phyloP scores from a whole-genome alignment of 2,113 vertebrate genomes.

The Passer domesticus region DNA sequence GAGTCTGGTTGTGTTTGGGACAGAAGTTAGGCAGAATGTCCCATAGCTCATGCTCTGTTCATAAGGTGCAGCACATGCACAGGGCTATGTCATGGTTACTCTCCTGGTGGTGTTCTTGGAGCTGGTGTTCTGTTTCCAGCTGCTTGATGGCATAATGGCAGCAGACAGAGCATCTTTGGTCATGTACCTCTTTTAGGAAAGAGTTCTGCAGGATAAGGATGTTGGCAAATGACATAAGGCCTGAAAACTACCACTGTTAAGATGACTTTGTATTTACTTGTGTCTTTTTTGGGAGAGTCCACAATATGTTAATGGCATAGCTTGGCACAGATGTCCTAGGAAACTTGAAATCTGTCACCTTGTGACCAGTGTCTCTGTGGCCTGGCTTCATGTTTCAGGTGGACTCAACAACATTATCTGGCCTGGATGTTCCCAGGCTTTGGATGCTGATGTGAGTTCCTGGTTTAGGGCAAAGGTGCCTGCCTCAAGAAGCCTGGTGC shows the following conservation, averaged over 20 bases:
- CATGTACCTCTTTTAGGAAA: not conserved
- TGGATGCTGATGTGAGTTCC: not conserved
- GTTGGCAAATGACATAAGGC: not conserved
- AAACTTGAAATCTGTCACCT: not conserved
- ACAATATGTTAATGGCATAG: accelerated
- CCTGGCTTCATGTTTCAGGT: not conserved
- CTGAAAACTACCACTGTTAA: not conserved
- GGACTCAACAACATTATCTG: not conserved
- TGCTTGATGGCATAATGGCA: not conserved
- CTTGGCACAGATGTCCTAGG: not conserved
- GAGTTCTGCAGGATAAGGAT: not conserved
- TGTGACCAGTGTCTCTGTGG: not conserved
- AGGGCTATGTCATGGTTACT: not conserved
- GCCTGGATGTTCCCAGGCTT: not conserved
- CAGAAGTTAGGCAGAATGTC: not conserved
- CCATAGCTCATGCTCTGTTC: not conserved
- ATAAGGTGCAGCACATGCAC: not conserved
- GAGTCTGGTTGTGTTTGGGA: not conserved
- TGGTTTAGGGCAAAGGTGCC: not conserved
- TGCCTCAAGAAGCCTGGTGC: not conserved
- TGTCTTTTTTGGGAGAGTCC: not conserved
- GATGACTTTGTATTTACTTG: not conserved
- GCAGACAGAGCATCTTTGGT: not conserved
- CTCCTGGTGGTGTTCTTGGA: not conserved
- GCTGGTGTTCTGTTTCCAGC: not conserved